A percentile compares a stretch with the other conserved stretches of the same genome.
These are phyloP conservation scores for Lathamus discolor DNA, from an alignment of 2,113 vertebrate genomes.

Conservation along the genomic window DNA sequence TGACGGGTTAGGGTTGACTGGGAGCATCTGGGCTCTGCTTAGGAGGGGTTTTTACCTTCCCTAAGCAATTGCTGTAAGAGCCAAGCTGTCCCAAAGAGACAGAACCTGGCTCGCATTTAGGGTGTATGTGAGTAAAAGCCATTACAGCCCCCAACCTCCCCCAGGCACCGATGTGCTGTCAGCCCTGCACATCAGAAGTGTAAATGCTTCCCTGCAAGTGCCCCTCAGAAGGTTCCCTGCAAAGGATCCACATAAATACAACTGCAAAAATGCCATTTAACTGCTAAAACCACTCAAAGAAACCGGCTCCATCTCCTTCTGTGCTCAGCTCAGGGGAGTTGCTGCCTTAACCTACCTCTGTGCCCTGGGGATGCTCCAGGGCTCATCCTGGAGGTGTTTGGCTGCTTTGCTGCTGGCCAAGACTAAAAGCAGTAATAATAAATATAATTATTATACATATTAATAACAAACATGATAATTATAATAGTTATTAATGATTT, in stretches of 20 bases:
- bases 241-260: neutral
- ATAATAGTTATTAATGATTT: neutral
- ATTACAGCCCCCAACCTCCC: neutral
- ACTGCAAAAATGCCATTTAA: neutral
- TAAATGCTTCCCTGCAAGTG: neutral
- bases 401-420: neutral
- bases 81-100: neutral
- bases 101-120: neutral
- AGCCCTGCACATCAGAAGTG: neutral
- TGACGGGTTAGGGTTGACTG: neutral
- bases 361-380: neutral
- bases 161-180: fast-evolving
- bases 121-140: neutral
- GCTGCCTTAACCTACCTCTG: neutral
- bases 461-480: neutral
- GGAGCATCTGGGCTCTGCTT: neutral
- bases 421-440: neutral
- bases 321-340: neutral
- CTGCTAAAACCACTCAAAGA: neutral
- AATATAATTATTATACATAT: neutral
- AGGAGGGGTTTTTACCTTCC: neutral
- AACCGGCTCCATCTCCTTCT: neutral
- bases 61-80: neutral
- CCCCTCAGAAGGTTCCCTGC: neutral
- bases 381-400: neutral